Evolutionary conservation across 1,140 invertebrate genomes (phyloP).

Genomic region (Conus ventricosus): DNA sequence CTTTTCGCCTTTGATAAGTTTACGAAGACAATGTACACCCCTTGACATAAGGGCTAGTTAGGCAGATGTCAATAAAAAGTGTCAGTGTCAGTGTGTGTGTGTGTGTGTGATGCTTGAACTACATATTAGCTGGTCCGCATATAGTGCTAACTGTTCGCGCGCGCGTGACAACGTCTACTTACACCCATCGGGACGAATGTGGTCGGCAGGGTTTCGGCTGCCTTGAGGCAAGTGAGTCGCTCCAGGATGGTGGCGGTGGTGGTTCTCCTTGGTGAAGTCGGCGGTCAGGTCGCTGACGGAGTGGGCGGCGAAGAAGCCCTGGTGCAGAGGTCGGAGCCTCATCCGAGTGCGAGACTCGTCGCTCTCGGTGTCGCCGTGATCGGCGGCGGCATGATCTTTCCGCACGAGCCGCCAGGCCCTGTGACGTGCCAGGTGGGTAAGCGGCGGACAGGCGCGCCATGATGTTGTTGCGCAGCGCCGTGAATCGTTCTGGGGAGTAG

Average conservation of each 20-base stretch:
- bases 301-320: conserved; percentile 10
- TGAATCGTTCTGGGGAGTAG: conserved; percentile 28
- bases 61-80: too few species aligned
- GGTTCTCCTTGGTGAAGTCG: not conserved
- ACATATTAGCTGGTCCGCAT: too few species aligned
- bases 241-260: not conserved
- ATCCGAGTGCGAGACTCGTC: not conserved
- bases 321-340: conserved; percentile 16
- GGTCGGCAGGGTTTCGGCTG: not conserved
- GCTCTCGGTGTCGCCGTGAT: not conserved
- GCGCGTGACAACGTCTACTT: too few species aligned
- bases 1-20: too few species aligned
- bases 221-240: not conserved
- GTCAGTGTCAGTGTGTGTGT: too few species aligned
- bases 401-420: conserved; percentile 19
- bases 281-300: not conserved
- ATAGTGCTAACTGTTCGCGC: too few species aligned
- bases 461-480: conserved; percentile 19
- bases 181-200: conserved; percentile 11
- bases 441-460: conserved; percentile 29
- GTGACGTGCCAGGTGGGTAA: conserved; percentile 27
- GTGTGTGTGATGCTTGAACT: too few species aligned
- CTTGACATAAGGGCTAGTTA: too few species aligned
- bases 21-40: too few species aligned
- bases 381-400: not conserved